Evolutionary conservation across 2,113 vertebrate species (phyloP).

Genomic region (Phylloscopus whistleri): DNA sequence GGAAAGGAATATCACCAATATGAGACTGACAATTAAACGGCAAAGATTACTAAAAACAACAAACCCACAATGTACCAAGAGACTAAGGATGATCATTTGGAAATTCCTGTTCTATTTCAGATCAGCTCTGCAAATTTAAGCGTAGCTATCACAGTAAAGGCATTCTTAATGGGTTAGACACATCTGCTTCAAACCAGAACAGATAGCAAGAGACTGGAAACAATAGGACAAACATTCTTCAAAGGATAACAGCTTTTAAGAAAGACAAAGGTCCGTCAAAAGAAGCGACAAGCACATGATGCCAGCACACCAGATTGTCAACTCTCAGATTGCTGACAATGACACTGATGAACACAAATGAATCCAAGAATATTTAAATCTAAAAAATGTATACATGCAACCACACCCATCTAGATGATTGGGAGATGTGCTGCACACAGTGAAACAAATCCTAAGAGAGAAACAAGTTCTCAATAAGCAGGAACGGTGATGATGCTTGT

Average conservation of each 20-base stretch:
- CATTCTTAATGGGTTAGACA: background rate
- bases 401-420: background rate
- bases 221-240: background rate
- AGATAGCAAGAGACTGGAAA: background rate
- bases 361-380: background rate
- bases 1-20: background rate
- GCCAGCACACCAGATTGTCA: background rate
- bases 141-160: background rate
- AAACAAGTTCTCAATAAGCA: background rate
- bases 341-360: background rate
- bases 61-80: background rate
- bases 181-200: background rate
- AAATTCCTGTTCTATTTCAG: background rate
- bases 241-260: background rate
- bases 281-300: background rate
- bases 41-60: background rate
- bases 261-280: background rate
- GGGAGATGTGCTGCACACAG: background rate
- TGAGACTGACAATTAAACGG: background rate
- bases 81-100: background rate
- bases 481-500: background rate
- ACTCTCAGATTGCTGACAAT: background rate
- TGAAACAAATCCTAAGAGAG: background rate
- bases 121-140: background rate
- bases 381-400: background rate